Base-by-base conservation (phyloP, 2,113 vertebrate species). In the Lepus americanus region DNA sequence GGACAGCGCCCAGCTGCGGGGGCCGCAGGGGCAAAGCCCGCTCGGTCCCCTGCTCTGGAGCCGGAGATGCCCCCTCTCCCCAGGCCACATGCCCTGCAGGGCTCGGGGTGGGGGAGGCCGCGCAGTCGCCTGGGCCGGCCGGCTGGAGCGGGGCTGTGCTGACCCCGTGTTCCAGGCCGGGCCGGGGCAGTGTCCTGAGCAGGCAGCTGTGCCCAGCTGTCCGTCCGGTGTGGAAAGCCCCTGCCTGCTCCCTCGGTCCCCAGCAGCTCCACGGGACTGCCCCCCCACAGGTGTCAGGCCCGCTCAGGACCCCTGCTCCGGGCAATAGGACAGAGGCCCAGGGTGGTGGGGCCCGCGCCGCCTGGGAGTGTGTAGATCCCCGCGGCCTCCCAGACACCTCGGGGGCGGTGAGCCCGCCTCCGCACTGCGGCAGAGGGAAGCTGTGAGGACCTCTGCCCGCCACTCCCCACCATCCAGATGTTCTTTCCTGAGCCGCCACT, bases 181-280 rank as follows among this genome's bases (percentile, higher is more conserved):
- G 44, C 55, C 14, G 59, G 87, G 69, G 9, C 55, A 19, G 72
- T n/a, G 51, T 90, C 74, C 94, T 90, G 25, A 49, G 69, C 66
- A 73, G 17, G 12, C 95, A 97, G 96, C 97, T 97, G 96, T 90
- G 88, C 85, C 96, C 96, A 95, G 96, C 96, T 97, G 96, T 85
- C 96, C 74, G 39, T 25, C 0, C 2, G 1, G 5, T 59, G 78
- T 39, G 8, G 64, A 88, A n/a, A 22, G 23, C 22, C 55, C 7
- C 6, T 7, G 31, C 55, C 11, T 44, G 44, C 6, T 44, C 44
- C 44, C 44, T 44, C 44, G 7, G 1, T 0, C 74, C 22, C 44
- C 10, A 1, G 36, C 27, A 14, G 69, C 74, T 79, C 51, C 29
- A 67, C 78, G 20, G 64, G 77, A 25, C 3, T 22, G 9, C 10